Percentiles rank a stretch among this genome's conserved stretches.
These are phyloP conservation scores for Craseonycteris thonglongyai DNA, from an alignment of 2,113 vertebrate species.

Conservation along the genomic window DNA sequence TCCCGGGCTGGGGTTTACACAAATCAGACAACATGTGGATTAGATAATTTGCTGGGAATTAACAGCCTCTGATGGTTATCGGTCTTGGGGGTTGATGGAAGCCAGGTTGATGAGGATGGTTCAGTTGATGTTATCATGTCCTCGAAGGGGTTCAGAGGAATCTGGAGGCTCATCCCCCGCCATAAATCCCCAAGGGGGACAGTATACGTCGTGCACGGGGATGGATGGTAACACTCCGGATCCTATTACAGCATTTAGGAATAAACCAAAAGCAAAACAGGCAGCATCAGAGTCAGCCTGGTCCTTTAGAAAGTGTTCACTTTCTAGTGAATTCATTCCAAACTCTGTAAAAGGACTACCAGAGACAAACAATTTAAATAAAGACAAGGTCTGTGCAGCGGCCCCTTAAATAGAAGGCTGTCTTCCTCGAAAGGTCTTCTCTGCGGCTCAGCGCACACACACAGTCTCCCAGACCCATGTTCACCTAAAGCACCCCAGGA, in stretches of 20 bases:
- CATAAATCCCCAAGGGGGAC: background rate
- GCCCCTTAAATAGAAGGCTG: background rate
- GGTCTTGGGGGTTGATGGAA: conserved; percentile 83
- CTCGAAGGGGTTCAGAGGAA: background rate
- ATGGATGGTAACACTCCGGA: background rate
- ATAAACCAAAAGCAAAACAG: background rate
- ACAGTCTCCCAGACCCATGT: background rate
- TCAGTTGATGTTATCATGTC: background rate
- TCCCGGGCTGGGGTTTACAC: conserved; percentile 91
- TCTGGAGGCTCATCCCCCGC: background rate
- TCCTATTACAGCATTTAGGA: background rate
- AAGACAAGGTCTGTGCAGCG: background rate
- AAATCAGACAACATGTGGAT: conserved; percentile 93
- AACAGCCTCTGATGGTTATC: conserved; percentile 89
- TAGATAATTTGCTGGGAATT: conserved; percentile 99
- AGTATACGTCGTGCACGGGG: background rate
- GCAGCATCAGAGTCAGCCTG: background rate
- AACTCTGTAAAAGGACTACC: background rate
- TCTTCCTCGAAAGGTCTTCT: background rate
- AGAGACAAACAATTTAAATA: background rate
- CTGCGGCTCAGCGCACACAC: background rate
- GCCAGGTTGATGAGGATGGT: conserved; percentile 54
- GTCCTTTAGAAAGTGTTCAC: background rate
- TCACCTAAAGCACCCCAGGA: background rate
- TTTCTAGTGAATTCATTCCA: background rate